A percentile compares a stretch with the other conserved stretches of the same genome.
phyloP scores from a whole-genome alignment of 2,888 invertebrate genomes.

The Cheiracanthium punctorium region DNA sequence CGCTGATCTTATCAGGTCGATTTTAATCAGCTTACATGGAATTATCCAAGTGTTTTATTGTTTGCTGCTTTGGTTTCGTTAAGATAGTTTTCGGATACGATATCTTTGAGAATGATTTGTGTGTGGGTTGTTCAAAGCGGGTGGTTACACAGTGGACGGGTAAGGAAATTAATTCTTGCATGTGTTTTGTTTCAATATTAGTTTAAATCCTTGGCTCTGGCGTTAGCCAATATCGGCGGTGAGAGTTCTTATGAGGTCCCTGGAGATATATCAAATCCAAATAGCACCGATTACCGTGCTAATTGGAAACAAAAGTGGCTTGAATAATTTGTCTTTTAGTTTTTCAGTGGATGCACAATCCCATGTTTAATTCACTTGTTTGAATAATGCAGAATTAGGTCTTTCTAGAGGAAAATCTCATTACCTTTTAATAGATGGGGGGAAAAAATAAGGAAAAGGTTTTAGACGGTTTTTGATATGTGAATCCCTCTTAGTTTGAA shows the following conservation, averaged over 20 bases:
- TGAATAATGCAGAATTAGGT: background rate
- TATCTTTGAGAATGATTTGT: background rate
- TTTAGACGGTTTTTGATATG: background rate
- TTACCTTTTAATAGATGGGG: background rate
- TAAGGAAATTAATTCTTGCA: conserved; percentile 2
- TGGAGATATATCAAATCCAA: background rate
- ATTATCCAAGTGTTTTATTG: conserved; percentile 31
- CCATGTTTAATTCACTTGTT: background rate
- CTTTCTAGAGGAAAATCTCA: conserved; percentile 7
- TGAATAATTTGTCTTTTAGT: background rate
- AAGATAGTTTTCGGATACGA: background rate
- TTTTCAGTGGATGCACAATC: background rate
- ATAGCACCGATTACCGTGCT: background rate
- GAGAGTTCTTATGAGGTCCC: background rate
- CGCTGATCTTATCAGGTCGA: conserved; percentile 12
- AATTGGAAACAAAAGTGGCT: conserved; percentile 7
- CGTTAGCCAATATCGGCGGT: background rate
- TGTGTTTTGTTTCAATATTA: background rate
- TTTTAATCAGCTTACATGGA: conserved; percentile 49
- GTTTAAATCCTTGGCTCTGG: background rate
- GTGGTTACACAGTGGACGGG: background rate
- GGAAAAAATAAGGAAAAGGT: background rate
- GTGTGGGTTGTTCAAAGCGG: background rate
- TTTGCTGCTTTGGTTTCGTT: conserved; percentile 15
- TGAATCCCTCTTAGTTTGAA: background rate